Evolutionary conservation across 2,797 vertebrate species (phyloP), one percentile per base, ranked within the genome.

Genomic region (Hybognathus amarus): DNA sequence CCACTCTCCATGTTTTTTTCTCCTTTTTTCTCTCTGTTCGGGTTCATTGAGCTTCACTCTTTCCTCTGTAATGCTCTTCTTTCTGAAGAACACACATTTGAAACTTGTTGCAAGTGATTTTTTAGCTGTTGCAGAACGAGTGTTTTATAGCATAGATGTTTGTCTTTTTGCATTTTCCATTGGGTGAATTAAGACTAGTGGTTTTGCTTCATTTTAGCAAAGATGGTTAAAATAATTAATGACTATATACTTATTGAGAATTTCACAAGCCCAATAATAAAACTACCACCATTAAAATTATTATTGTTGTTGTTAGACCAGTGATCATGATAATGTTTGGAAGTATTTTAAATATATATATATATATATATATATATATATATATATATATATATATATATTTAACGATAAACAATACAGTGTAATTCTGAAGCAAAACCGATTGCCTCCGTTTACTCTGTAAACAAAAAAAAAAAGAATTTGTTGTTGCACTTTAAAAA

Each of bases 31-130:
- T 76, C 42, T 88, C 83, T 73, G 87, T 88, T 87, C 50, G 22
- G 84, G 86, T 87, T 88, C 82, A 87, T 63, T 78, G 79, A 84
- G 75, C 82, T 85, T 83, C 85, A 87, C 77, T 83, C 40, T 67
- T 79, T 73, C 59, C 74, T 82, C 68, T 61, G 78, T 82, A 84
- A 84, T 76, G 20, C 40, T 59, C 56, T 81, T 81, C 75, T 78
- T 77, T 85, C 40, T 52, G 30, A 85, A 84, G 68, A 82, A 81
- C 63, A 47, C 27, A 27, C 81, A 84, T 69, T 61, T 79, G 63
- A 75, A 56, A 77, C 56, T 63, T 80, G 36, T 83, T 71, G 13
- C 6, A 71, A 45, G 50, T 42, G 63, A 71, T 69, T 80, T n/a
- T 36, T 54, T 18, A 27, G n/a, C 18, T 20, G 17, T 20, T 20